phyloP scores from a whole-genome alignment of 2,797 vertebrate species.

The Kryptolebias ocellatus region DNA sequence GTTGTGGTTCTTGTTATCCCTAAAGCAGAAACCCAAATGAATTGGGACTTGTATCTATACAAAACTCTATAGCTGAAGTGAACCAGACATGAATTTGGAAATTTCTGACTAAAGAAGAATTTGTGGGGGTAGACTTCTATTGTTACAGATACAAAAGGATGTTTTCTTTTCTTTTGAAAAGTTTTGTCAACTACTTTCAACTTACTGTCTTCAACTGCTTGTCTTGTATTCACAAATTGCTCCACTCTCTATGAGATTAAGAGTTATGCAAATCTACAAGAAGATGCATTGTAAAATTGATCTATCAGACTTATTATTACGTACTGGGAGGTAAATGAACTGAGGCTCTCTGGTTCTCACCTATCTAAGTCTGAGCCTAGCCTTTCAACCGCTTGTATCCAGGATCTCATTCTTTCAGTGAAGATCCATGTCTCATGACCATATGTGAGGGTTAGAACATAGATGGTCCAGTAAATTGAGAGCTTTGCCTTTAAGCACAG shows the following conservation, averaged over 20 bases:
- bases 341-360: not conserved
- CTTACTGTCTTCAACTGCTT: not conserved
- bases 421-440: no score
- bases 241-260: not conserved
- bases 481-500: no score
- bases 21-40: not conserved
- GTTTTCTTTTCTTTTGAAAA: no score
- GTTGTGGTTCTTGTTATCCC: constrained; percentile 1
- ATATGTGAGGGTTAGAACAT: no score
- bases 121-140: no score
- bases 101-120: no score
- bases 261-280: not conserved
- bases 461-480: no score
- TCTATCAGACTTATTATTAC: not conserved
- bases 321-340: not conserved
- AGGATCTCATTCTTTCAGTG: no score
- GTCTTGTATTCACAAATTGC: not conserved
- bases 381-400: no score
- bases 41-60: not conserved
- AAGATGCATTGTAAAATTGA: not conserved
- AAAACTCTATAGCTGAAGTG: not conserved
- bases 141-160: no score
- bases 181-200: no score
- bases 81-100: not conserved
- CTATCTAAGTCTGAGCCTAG: no score